Conservation (phyloP, 2,888 invertebrate genomes). For the Nomada hirtipes region DNA sequence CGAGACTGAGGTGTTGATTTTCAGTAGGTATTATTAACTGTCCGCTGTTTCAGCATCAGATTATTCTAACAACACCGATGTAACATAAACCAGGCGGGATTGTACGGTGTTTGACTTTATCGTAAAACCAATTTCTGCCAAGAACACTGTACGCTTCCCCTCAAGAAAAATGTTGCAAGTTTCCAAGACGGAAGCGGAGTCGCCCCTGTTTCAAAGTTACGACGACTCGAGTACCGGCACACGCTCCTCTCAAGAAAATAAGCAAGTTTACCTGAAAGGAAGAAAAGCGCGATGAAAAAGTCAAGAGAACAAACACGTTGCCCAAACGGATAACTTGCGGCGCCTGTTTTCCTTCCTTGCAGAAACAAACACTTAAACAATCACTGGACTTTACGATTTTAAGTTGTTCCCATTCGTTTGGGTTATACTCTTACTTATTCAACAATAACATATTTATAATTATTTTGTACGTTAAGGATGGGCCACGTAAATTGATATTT, state of each 20-base stretch:
- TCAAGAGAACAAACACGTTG: constrained; percentile 40
- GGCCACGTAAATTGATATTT: too few relatives aligned
- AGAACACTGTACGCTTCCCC: neutral
- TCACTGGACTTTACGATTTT: neutral
- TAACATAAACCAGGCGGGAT: neutral
- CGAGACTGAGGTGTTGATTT: too few relatives aligned
- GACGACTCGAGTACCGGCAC: constrained; percentile 4
- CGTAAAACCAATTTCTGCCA: neutral
- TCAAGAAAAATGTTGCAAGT: constrained; percentile 20
- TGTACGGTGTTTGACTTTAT: neutral
- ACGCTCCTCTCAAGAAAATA: constrained; percentile 33
- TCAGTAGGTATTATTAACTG: too few relatives aligned
- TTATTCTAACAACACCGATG: too few relatives aligned
- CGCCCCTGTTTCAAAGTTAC: constrained; percentile 26
- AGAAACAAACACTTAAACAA: neutral
- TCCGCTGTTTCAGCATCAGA: too few relatives aligned
- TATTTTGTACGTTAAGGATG: neutral
- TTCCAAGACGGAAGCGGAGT: constrained; percentile 9
- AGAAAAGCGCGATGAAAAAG: constrained; percentile 37
- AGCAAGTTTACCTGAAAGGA: constrained; percentile 39
- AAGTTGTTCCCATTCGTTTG: neutral
- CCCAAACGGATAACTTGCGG: constrained; percentile 57
- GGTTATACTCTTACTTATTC: too few relatives aligned
- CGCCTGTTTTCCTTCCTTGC: constrained; percentile 1
- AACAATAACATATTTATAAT: neutral